Evolutionary conservation across 2,797 vertebrate genomes (phyloP), one percentile per base, ranked within the genome.

Genomic region (Arctocebus calabarensis): DNA sequence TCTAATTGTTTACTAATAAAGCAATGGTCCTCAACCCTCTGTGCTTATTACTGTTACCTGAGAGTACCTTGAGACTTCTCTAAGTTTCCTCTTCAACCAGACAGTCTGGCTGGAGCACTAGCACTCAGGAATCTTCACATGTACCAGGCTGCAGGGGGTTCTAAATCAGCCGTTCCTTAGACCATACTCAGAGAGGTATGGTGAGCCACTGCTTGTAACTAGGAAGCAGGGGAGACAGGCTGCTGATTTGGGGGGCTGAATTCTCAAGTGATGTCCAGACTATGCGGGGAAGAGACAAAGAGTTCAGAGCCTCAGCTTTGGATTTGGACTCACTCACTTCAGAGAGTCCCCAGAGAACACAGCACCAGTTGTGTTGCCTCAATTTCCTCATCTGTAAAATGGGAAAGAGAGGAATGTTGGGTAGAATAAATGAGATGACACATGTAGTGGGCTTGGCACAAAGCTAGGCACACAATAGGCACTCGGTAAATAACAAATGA

Each of bases 231-330:
- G 5, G 64, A 88, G 14, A 23, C 0, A 5, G 91, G 55, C 14
- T 71, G 20, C n/a, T 32, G 87, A 52, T 62, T 22, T 2, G 1
- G 88, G 88, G 57, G 57, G 12, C 34, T n/a, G 70, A 79, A 71
- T 71, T 48, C 57, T 61, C 61, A 45, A 11, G 17, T 5, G 27
- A 71, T 25, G 22, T 13, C 43, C 32, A 77, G 62, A 66, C n/a
- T 7, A 0, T 0, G 0, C 27, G 59, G 45, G 71, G 13, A 52
- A 7, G 13, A 16, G 23, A 75, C 59, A 7, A 12, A 66, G 73
- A 52, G 4, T 25, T 45, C 12, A 22, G 52, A 93, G 55, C 32
- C 57, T 13, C 9, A 37, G 16, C 73, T 87, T 94, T 88, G 11
- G n/a, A 11, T 48, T 77, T 12, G 19, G 40, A 64, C 6, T 40